Conservation (phyloP, 2,888 invertebrate species). For the Oscheius myriophilus region DNA sequence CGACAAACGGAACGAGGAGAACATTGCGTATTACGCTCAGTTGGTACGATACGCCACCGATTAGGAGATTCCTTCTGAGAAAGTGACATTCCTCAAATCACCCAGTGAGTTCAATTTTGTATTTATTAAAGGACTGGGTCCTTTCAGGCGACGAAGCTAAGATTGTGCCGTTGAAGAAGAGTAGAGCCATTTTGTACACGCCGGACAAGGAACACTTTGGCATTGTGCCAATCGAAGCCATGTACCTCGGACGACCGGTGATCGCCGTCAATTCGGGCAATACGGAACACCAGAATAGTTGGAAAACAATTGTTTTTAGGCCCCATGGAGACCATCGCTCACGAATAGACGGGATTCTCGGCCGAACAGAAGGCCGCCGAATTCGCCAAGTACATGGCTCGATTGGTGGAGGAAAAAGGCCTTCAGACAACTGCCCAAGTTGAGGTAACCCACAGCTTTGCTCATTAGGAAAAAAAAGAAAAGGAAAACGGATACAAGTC, state of each 20-base stretch:
- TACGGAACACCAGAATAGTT: not conserved
- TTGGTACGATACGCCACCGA: slow-evolving; percentile 79
- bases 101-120: slow-evolving; percentile 53
- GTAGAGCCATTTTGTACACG: slow-evolving; percentile 88
- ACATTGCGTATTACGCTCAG: slow-evolving; percentile 84
- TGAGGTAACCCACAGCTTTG: no score
- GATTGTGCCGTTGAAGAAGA: slow-evolving; percentile 81
- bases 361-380: slow-evolving; percentile 44
- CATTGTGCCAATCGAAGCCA: slow-evolving; percentile 97
- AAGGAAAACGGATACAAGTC: no score
- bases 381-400: slow-evolving; percentile 58
- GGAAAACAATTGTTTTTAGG: slow-evolving; percentile 71
- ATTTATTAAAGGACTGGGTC: not conserved
- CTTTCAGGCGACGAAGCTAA: slow-evolving; percentile 81
- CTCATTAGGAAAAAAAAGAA: no score
- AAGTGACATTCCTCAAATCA: slow-evolving; percentile 70
- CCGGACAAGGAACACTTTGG: slow-evolving; percentile 98
- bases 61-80: slow-evolving; percentile 69
- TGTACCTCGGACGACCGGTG: slow-evolving; percentile 91
- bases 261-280: slow-evolving; percentile 92
- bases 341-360: slow-evolving; percentile 73
- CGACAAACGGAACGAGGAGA: slow-evolving; percentile 86
- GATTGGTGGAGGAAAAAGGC: slow-evolving; percentile 32
- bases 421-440: slow-evolving; percentile 11
- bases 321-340: slow-evolving; percentile 86